Base-by-base conservation (phyloP, 1,140 invertebrate species). In the Pseudomyrmex gracilis region DNA sequence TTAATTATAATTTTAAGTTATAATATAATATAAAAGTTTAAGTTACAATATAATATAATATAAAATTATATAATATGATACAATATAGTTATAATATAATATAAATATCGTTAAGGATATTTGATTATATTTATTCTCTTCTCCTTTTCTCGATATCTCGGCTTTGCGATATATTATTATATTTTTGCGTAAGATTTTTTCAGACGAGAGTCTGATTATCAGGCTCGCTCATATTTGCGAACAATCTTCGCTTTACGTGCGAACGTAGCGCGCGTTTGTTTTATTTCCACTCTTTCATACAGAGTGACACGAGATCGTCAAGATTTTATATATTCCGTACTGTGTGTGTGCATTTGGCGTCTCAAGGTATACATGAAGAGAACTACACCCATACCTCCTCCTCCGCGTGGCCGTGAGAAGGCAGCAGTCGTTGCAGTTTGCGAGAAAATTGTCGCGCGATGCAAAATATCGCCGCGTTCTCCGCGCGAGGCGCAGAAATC, bases 241-340 rank as follows among this genome's bases (percentile, higher is more conserved):
- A 43, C 43, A 22, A 2, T 12, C 22, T 24, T 51, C 57, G 10
- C 51, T 51, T 74, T 17, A 17, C 47, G 7, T 20, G 12, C n/a
- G 43, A 64, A 47, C 17, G 13, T n/a, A n/a, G 45, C 20, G 47
- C 20, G 7, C 34, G 34, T 34, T 34, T 34, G 34, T 66, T 73
- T 73, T 73, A 47, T 73, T 20, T n/a, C 5, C 5, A 0, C 2
- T 22, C 20, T 49, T 17, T 47, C 43, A 34, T 63, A 34, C 73
- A 61, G 51, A 63, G 58, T 5, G 5, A 49, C 34, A 34, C 34
- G 7, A 34, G 34, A 61, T 34, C 51, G 49, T 47, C 12, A 10
- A 20, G 13, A 73, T 60, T 60, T 73, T 76, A 66, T 66, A 66
- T 66, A 76, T 53, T 64, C 22, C 55, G 45, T 57, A 47, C 57